These are phyloP conservation scores for Sipha flava DNA, from an alignment of 1,140 invertebrate genomes.

Conservation along the genomic window DNA sequence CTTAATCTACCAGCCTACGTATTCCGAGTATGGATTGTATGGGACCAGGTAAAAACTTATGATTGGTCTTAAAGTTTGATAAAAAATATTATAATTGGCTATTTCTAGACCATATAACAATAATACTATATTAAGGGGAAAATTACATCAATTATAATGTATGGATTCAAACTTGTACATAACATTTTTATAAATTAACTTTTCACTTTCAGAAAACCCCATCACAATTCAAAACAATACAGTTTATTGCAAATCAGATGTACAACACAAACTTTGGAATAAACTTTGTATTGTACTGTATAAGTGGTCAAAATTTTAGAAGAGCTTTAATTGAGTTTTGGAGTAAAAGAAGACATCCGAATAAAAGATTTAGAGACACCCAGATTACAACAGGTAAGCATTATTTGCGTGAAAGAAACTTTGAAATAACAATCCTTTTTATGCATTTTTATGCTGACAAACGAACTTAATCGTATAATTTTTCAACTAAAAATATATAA, in stretches of 20 bases:
- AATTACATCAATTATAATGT: too few species aligned
- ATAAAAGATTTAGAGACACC: conserved; percentile 1
- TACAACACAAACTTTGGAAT: conserved; percentile 77
- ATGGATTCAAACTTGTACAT: too few species aligned
- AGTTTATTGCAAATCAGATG: conserved; percentile 52
- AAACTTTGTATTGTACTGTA: conserved; percentile 77
- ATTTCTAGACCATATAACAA: too few species aligned
- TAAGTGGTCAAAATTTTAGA: conserved; percentile 71
- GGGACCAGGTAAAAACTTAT: conserved; percentile 53
- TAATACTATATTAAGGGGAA: too few species aligned
- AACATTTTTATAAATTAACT: too few species aligned
- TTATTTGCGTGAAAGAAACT: not conserved
- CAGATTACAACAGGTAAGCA: conserved; percentile 7
- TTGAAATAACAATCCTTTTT: not conserved
- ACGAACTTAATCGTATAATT: too few species aligned
- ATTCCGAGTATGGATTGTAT: conserved; percentile 51
- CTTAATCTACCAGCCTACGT: conserved; percentile 68
- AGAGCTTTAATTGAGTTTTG: conserved; percentile 46
- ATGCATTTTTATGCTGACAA: not conserved
- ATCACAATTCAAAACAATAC: conserved; percentile 46
- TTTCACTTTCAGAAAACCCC: conserved; percentile 33
- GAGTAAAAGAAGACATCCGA: not conserved
- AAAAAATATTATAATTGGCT: not conserved
- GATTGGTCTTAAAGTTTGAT: not conserved
- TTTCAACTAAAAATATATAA: too few species aligned